phyloP scores from a whole-genome alignment of 2,113 vertebrate genomes.

The Odontesthes bonariensis region DNA sequence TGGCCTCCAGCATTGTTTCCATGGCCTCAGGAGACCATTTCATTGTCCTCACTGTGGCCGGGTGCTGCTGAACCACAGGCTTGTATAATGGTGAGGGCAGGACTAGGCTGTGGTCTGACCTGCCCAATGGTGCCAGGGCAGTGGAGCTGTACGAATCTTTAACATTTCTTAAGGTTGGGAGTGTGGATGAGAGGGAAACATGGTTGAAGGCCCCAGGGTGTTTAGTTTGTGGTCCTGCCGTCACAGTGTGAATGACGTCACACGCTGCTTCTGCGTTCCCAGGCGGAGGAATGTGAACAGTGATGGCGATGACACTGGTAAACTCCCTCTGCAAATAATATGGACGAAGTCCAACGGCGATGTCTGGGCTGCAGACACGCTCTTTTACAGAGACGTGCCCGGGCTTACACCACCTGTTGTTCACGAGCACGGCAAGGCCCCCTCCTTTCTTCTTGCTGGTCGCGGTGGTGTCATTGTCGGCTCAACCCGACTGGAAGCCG shows the following conservation, averaged over 20 bases:
- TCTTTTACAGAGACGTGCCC: neutral
- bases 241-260: neutral
- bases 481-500: neutral
- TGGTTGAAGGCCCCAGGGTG: neutral
- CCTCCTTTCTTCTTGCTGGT: neutral
- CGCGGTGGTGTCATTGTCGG: neutral
- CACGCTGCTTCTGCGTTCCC: neutral
- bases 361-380: neutral
- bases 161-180: no score
- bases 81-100: no score
- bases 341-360: neutral
- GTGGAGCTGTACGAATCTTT: no score
- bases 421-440: neutral
- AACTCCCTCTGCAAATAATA: neutral
- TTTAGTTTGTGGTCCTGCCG: neutral
- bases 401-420: neutral
- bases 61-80: no score
- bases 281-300: neutral
- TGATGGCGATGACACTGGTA: neutral
- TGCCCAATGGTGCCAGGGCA: no score
- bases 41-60: no score
- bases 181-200: neutral
- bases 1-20: no score
- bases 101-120: no score
- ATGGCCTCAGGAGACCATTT: no score